Evolutionary conservation across 1,140 invertebrate genomes (phyloP), one percentile per base, ranked within the genome.

Genomic region (Popillia japonica): DNA sequence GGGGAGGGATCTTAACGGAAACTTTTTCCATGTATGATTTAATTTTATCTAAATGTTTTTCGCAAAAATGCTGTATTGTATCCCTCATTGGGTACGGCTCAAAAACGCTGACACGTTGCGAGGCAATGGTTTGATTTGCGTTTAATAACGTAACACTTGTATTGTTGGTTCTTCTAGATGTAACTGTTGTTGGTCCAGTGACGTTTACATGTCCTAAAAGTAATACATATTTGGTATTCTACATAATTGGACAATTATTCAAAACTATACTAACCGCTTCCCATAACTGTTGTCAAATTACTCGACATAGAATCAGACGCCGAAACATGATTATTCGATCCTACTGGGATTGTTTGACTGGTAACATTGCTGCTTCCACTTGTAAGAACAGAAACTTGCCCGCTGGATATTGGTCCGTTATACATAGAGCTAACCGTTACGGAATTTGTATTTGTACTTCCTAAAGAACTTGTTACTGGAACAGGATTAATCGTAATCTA

Each of bases 61-160:
- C 95, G 89, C 96, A 97, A 87, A 98, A 98, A 87, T 97, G 95
- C 85, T 97, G 95, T 17, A 97, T 94, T 1, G 96, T 96, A 86
- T 97, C 96, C 34, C 94, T 86, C 94, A 95, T 95, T 73, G 92
- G 94, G 86, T 94, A 96, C 9, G 94, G 94, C 85, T 96, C 94
- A 87, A 96, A 96, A 34, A 95, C 94, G 83, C 93, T 95, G 84
- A 95, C 95, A 77, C 94, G 88, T 87, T 95, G 91, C 81, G 90
- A 89, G 68, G 90, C 83, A 34, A 83, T 84, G 20, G 87, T 88
- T 80, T 88, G 88, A 77, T 89, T 89, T 6, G 90, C 86, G 83
- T 92, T 93, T 72, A 93, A 90, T 81, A 93, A 88, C 2, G 92
- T 93, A 2, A 93, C 91, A 82, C 91, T 93, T 10, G 92, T 93